Base-by-base conservation (phyloP, 1,140 invertebrate genomes). In the Oedothorax gibbosus region DNA sequence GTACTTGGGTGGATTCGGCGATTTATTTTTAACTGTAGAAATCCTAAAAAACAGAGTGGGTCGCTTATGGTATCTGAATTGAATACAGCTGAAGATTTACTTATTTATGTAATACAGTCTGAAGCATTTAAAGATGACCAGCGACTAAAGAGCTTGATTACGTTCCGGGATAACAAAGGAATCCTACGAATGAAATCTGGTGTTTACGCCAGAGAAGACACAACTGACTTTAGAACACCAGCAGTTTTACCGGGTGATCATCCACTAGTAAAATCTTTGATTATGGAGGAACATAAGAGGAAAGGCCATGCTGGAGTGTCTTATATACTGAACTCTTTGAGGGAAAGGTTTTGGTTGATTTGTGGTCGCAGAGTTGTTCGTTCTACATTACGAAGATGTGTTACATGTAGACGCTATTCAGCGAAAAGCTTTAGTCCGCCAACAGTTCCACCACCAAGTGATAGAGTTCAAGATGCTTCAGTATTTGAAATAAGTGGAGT, bases 401-500 rank as follows among this genome's bases (percentile, higher is more conserved):
- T 21, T 51, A 65, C 14, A 3, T 50, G 76, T 51, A 78, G 65
- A 65, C 51, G 57, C 62, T 49, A 78, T 66, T 49, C 21, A n/a
- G 9, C 15, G 18, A 78, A 65, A 78, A 6, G 15, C 11, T 11
- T 66, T n/a, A n/a, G 50, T 15, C 20, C 21, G 18, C 11, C 11
- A 49, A 64, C 50, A 7, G 21, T n/a, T 18, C 49, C 57, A 15
- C 76, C 65, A 7, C 76, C 60, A n/a, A 21, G 50, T 8, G 20
- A 65, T 49, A 64, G 76, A 65, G 50, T 64, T 7, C 12, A 50
- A 50, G 35, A 35, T 2, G 57, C 76, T 51, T 15, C 57, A 8
- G 35, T 66, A 12, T 78, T 64, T 78, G n/a, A 78, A 65, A 78
- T 65, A 20, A 18, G 53, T 18, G 53, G 54, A 21, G 60, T 57